Base-by-base conservation (phyloP, 2,113 vertebrate species). In the Mobula hypostoma region DNA sequence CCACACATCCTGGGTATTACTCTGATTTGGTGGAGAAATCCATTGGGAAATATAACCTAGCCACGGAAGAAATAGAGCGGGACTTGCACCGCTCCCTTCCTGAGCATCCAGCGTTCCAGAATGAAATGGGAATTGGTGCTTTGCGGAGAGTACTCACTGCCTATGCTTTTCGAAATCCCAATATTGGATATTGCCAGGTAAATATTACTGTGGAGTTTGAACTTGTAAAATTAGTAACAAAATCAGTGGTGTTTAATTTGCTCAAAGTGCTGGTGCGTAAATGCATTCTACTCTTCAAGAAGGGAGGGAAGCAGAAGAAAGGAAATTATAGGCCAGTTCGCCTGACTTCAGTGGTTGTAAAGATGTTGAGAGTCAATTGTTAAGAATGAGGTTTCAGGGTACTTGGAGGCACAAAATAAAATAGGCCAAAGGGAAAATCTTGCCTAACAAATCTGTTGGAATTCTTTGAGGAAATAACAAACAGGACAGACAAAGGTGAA, bases 161-260 rank as follows among this genome's bases (percentile, higher is more conserved):
- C 2, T 99, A 99, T 48, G 99, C 99, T 0, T 99, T 99, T 95
- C 97, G 98, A 85, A 99, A 99, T 95, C 99, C 99, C 94, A 99
- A 98, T 96, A 99, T 99, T 68, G 99, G 99, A 90, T 99, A 99
- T 95, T 99, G 99, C 95, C 99, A 99, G 98, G 99, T 99, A 96
- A 94, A 7, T 92, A 36, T 82, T 88, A 36, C 94, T 94, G 29
- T 0, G 48, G 70, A 76, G 56, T n/a, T 68, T 94, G 1, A 36
- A 40, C 9, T 68, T 66, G 4, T 12, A 74, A 93, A 56, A 56
- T 4, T 9, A 72, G 70, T 40, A 40, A 92, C 15, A 92, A 87
- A 63, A 12, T 11, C 66, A 40, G 0, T 48, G 61, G 3, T n/a
- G 27, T 92, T 91, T 29, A 76, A 76, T 76, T 93, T 29, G 14